A percentile compares a stretch with the other conserved stretches of the same genome.
Conservation (phyloP, 2,888 invertebrate species). For the Oscheius sp. region DNA sequence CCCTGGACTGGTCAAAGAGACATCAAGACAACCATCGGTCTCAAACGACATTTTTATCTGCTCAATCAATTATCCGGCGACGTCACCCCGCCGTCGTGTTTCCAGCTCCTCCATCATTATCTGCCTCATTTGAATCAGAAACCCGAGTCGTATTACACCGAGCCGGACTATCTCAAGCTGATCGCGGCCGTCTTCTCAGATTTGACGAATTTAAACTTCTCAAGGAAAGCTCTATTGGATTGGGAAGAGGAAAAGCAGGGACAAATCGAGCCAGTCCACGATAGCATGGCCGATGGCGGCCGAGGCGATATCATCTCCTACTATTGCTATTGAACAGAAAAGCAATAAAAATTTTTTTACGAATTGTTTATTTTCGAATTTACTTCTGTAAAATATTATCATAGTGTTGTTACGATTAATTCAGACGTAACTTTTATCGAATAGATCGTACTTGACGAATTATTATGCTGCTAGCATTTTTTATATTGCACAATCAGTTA, state of each 20-base stretch:
- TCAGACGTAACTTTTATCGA: too few relatives aligned
- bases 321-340: too few relatives aligned
- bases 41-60: conserved; percentile 9
- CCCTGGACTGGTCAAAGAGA: conserved; percentile 48
- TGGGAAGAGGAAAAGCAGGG: conserved; percentile 2
- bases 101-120: background rate
- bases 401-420: too few relatives aligned
- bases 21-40: background rate
- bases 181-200: background rate
- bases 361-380: too few relatives aligned
- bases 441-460: too few relatives aligned
- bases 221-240: background rate
- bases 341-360: too few relatives aligned
- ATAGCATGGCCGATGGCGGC: too few relatives aligned
- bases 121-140: conserved; percentile 10
- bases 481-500: too few relatives aligned
- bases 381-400: too few relatives aligned
- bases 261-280: too few relatives aligned
- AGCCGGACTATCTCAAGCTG: conserved; percentile 1
- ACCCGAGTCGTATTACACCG: conserved; percentile 14
- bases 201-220: background rate
- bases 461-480: too few relatives aligned
- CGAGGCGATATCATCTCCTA: too few relatives aligned
- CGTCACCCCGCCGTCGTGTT: background rate
- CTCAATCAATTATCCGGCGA: background rate